Percentiles rank a stretch among this genome's conserved stretches.
Evolutionary conservation across 2,113 vertebrate genomes (phyloP).

Genomic region (Mystacornis crossleyi): DNA sequence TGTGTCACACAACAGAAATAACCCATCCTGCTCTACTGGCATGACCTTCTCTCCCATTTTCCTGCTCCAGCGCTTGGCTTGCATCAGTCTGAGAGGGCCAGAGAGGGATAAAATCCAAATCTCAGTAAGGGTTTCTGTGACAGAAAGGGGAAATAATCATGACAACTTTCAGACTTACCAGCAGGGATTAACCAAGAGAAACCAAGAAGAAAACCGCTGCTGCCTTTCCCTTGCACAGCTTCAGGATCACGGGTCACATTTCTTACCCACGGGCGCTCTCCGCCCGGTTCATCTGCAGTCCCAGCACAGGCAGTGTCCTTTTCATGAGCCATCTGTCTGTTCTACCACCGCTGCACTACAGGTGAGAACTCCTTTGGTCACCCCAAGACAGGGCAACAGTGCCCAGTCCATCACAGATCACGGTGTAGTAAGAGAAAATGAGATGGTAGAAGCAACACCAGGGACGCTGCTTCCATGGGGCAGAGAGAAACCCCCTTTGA

Average conservation of each 20-base stretch:
- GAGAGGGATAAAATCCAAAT: background rate
- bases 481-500: background rate
- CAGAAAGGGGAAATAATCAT: background rate
- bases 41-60: background rate
- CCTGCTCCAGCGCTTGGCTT: background rate
- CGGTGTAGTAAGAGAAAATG: background rate
- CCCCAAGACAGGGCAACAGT: background rate
- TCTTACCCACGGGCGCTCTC: accelerated
- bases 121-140: background rate
- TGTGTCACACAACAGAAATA: background rate
- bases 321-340: background rate
- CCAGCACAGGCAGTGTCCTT: background rate
- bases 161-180: background rate
- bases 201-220: background rate
- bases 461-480: accelerated
- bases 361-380: background rate
- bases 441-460: background rate
- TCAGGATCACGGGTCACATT: background rate
- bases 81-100: background rate
- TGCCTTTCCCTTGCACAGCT: background rate
- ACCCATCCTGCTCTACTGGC: background rate
- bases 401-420: background rate
- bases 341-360: background rate
- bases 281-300: background rate
- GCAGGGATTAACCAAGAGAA: background rate